Conservation (phyloP, 2,113 vertebrate genomes). For the Cinclus cinclus region DNA sequence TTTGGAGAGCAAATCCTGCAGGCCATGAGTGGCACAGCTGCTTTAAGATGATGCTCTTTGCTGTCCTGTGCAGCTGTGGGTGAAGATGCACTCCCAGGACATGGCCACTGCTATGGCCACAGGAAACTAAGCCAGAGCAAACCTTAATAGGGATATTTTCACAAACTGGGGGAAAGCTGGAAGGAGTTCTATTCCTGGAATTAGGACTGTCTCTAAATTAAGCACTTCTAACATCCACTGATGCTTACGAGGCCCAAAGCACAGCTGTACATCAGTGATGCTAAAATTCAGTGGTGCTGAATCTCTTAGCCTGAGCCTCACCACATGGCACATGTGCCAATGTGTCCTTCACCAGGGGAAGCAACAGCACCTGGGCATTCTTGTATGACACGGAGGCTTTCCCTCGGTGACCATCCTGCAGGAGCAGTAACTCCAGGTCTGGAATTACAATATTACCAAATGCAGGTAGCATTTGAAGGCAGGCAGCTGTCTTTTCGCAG, state of each 20-base stretch:
- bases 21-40: neutral
- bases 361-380: neutral
- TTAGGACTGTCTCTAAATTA: neutral
- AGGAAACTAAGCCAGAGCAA: neutral
- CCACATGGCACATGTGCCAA: accelerated
- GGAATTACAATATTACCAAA: no score
- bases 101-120: neutral
- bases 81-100: neutral
- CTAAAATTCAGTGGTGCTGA: neutral
- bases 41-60: neutral
- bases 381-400: accelerated
- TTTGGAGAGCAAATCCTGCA: neutral
- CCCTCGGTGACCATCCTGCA: neutral
- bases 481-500: neutral
- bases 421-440: neutral
- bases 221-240: neutral
- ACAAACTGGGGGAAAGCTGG: neutral
- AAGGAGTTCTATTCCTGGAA: neutral
- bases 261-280: neutral
- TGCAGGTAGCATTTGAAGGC: neutral
- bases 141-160: neutral
- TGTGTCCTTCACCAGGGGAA: neutral
- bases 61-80: neutral
- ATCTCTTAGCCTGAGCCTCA: neutral
- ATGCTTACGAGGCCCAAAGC: neutral